phyloP scores from a whole-genome alignment of 2,797 vertebrate genomes.

The Trachops cirrhosus region DNA sequence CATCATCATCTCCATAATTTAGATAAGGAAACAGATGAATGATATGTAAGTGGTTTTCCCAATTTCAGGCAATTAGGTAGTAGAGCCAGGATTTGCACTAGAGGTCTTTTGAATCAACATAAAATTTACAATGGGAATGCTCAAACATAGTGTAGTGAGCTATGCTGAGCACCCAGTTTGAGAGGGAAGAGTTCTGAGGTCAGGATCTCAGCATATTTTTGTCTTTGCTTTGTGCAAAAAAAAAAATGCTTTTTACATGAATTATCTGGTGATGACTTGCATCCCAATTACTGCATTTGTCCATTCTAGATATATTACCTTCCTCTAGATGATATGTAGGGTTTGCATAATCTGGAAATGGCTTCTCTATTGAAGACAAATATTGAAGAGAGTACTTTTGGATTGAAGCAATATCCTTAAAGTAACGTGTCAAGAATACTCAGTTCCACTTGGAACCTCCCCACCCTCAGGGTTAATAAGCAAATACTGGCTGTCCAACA shows the following conservation, averaged over 20 bases:
- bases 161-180: background rate
- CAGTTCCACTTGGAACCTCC: background rate
- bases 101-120: background rate
- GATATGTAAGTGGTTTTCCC: background rate
- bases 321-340: background rate
- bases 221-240: background rate
- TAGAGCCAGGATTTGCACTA: background rate
- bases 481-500: background rate
- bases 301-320: background rate
- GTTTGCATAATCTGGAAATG: background rate
- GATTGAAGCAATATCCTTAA: background rate
- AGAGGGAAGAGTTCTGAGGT: background rate
- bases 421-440: background rate
- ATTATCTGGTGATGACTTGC: background rate
- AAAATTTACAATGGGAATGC: background rate
- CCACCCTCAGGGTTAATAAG: background rate
- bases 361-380: background rate
- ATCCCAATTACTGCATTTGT: background rate
- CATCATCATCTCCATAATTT: background rate
- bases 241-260: background rate
- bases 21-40: background rate
- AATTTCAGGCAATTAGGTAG: background rate
- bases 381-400: background rate
- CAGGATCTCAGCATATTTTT: background rate
- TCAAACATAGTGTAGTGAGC: background rate